Conservation (phyloP, 2,797 vertebrate species). For the Antrozous pallidus region DNA sequence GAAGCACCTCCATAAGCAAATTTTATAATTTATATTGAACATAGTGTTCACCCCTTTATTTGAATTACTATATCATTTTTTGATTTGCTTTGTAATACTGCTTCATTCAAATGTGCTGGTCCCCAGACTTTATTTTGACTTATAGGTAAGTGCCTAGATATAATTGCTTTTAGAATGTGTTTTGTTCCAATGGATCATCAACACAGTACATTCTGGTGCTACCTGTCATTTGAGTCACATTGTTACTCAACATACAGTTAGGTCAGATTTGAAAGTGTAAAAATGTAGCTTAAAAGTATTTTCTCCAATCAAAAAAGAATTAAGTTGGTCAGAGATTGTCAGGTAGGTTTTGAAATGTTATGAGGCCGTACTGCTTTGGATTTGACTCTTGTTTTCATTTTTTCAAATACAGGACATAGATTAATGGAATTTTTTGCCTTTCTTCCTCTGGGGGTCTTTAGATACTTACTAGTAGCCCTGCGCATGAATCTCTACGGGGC, state of each 20-base stretch:
- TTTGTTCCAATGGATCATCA: not conserved
- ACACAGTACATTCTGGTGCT: slow-evolving; percentile 31
- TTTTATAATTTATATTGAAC: slow-evolving; percentile 30
- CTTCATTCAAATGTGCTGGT: not conserved
- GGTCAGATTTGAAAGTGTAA: not conserved
- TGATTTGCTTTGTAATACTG: not conserved
- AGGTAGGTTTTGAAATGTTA: not conserved
- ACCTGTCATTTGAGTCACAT: not conserved
- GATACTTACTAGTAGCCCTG: not conserved
- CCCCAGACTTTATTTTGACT: not conserved
- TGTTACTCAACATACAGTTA: not conserved
- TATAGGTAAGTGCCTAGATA: not conserved
- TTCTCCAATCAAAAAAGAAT: not conserved
- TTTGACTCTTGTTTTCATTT: not conserved
- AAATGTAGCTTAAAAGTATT: slow-evolving; percentile 3
- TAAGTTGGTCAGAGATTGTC: not conserved
- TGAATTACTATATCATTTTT: slow-evolving; percentile 31
- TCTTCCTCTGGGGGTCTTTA: slow-evolving; percentile 56
- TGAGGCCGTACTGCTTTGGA: not conserved
- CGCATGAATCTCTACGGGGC: too few species aligned
- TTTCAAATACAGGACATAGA: not conserved
- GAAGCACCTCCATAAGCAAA: not conserved
- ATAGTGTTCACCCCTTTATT: not conserved
- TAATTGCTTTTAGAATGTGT: slow-evolving; percentile 17
- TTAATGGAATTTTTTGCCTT: slow-evolving; percentile 41